Evolutionary conservation across 2,888 invertebrate species (phyloP).

Genomic region (Himalopsyche anomala): DNA sequence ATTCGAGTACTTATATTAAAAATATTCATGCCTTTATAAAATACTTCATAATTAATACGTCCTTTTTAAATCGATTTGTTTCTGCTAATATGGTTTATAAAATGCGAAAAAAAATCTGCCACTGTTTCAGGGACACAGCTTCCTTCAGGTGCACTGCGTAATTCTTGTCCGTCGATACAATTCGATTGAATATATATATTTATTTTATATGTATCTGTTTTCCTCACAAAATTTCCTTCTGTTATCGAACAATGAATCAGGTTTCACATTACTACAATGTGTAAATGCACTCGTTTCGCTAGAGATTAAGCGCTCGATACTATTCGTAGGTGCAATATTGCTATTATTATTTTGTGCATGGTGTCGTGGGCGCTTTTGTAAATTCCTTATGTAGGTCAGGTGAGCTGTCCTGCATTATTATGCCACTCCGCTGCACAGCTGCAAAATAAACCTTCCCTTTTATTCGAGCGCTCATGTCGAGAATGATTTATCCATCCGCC

Average conservation of each 20-base stretch:
- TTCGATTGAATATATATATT: not conserved
- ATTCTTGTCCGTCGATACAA: not conserved
- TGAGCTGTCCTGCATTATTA: slow-evolving; percentile 7
- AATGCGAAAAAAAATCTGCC: too few relatives aligned
- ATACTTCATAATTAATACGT: too few relatives aligned
- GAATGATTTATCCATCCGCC: slow-evolving; percentile 17
- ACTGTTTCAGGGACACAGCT: too few relatives aligned
- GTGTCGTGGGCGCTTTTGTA: slow-evolving; percentile 27
- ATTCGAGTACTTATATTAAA: too few relatives aligned
- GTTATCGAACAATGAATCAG: not conserved
- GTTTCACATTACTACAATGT: not conserved
- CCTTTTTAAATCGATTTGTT: too few relatives aligned
- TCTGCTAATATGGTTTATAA: too few relatives aligned
- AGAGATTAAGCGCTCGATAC: not conserved
- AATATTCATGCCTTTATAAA: too few relatives aligned
- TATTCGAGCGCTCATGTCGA: not conserved
- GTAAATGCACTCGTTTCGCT: not conserved
- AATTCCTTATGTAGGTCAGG: slow-evolving; percentile 37
- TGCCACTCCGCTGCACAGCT: not conserved
- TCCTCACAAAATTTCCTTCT: too few relatives aligned
- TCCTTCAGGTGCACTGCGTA: too few relatives aligned
- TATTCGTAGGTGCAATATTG: not conserved
- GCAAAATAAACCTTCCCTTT: slow-evolving; percentile 29
- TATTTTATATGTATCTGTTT: too few relatives aligned
- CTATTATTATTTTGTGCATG: slow-evolving; percentile 13